A percentile compares a stretch with the other conserved stretches of the same genome.
Evolutionary conservation across 2,888 invertebrate species (phyloP).

Genomic region (Ctenicera cuprea): DNA sequence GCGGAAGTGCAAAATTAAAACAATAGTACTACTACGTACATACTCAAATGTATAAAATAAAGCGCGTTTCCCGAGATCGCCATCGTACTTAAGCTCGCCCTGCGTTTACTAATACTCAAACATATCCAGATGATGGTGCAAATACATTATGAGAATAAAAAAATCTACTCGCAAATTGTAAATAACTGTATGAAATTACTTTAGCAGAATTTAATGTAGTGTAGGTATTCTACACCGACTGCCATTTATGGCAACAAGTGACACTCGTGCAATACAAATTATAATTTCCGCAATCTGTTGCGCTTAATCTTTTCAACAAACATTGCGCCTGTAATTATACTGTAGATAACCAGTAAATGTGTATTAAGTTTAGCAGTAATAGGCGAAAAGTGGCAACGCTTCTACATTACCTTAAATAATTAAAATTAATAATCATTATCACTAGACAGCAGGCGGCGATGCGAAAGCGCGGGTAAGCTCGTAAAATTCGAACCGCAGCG

Average conservation of each 20-base stretch:
- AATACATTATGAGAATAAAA: slow-evolving; percentile 64
- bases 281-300: slow-evolving; percentile 49
- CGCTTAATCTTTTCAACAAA: slow-evolving; percentile 49
- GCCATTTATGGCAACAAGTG: slow-evolving; percentile 50
- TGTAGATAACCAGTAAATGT: slow-evolving; percentile 61
- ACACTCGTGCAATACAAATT: slow-evolving; percentile 53
- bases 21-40: no score
- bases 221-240: slow-evolving; percentile 53
- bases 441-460: slow-evolving; percentile 58
- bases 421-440: slow-evolving; percentile 59
- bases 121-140: slow-evolving; percentile 72
- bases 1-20: slow-evolving; percentile 30
- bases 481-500: slow-evolving; percentile 34
- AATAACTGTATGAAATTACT: slow-evolving; percentile 58
- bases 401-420: slow-evolving; percentile 57
- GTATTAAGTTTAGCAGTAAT: slow-evolving; percentile 56
- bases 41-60: not conserved
- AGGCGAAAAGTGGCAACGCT: slow-evolving; percentile 58
- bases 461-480: slow-evolving; percentile 50
- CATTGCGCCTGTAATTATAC: slow-evolving; percentile 54
- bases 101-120: slow-evolving; percentile 67
- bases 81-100: slow-evolving; percentile 67
- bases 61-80: slow-evolving; percentile 57
- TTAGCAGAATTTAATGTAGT: slow-evolving; percentile 59
- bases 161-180: slow-evolving; percentile 64